Conservation (phyloP, 2,888 invertebrate species). For the Timema podura region DNA sequence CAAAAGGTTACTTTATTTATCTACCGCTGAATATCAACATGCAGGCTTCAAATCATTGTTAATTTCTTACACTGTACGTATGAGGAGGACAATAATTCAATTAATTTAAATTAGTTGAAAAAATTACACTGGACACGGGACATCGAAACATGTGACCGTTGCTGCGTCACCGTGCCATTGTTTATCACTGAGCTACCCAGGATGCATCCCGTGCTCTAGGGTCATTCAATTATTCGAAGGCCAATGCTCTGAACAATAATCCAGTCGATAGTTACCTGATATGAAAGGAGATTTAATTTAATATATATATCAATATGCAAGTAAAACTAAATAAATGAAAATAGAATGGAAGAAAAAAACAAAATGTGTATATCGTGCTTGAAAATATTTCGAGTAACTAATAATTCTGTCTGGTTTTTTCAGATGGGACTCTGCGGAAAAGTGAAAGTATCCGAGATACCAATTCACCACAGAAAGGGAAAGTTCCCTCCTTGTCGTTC, state of each 20-base stretch:
- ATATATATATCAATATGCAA: background rate
- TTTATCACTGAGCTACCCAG: no score
- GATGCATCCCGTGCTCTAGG: no score
- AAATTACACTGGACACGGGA: no score
- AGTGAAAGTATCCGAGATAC: background rate
- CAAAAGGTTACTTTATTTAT: no score
- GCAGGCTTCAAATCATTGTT: no score
- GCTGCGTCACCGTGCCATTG: no score
- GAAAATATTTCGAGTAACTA: background rate
- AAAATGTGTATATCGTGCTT: background rate
- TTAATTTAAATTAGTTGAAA: no score
- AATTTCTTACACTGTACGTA: no score
- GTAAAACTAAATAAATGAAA: conserved; percentile 5
- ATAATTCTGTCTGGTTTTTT: background rate
- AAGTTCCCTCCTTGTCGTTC: background rate
- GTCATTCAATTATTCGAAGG: background rate
- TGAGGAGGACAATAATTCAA: no score
- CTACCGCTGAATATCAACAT: no score
- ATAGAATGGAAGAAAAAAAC: background rate
- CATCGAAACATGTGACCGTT: no score
- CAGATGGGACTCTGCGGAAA: background rate
- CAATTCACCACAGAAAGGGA: background rate
- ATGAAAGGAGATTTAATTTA: conserved; percentile 1
- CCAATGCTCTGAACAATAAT: background rate
- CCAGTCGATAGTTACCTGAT: background rate